Base-by-base conservation (phyloP, 2,888 invertebrate species). In the Ophonus ardosiacus region DNA sequence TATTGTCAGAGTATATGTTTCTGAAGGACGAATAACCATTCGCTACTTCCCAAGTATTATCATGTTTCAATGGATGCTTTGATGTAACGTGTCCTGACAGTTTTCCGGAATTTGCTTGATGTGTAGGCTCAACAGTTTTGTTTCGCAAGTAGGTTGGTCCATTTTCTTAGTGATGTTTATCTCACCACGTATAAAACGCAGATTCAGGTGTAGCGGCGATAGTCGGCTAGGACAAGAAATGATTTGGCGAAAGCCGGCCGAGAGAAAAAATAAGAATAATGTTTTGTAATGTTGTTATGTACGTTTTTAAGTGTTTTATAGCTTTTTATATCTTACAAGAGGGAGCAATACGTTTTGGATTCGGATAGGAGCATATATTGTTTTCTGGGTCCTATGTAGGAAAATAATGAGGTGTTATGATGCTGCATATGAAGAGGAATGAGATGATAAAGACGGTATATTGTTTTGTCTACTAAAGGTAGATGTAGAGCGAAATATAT, bases 1-100 rank as follows among this genome's bases (percentile, higher is more conserved):
- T 7, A 86, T 7, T 0, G 86, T 86, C 8, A 86, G 13, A 13
- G 84, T 84, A 13, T 85, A 5, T 86, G 85, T 0, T 84, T 78
- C 59, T 65, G 78, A 0, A 86, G 63, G 2, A 85, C 83, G 65
- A 79, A 87, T 21, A 87, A 76, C 87, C 87, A 86, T 56, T 78
- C 74, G 38, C 86, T 87, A 38, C 43, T 43, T 38, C 43, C 17
- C 18, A 86, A 40, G 65, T 24, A 80, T 15, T 86, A 84, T 86
- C 85, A 86, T 15, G 86, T 85, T 74, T 86, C 57, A n/a, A 86
- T 84, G 8, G 24, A 43, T 15, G 84, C 86, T 51, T 51, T 65
- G 10, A 86, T 51, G 59, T 63, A 86, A 31, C 10, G 40, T 10
- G 65, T 80, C 15, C 61, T 43, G 71, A n/a, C 86, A 86, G 71